Percentiles rank a stretch among this genome's conserved stretches.
These are phyloP conservation scores for Caenorhabditis remanei DNA, from an alignment of 1,140 invertebrate genomes.

Conservation along the genomic window DNA sequence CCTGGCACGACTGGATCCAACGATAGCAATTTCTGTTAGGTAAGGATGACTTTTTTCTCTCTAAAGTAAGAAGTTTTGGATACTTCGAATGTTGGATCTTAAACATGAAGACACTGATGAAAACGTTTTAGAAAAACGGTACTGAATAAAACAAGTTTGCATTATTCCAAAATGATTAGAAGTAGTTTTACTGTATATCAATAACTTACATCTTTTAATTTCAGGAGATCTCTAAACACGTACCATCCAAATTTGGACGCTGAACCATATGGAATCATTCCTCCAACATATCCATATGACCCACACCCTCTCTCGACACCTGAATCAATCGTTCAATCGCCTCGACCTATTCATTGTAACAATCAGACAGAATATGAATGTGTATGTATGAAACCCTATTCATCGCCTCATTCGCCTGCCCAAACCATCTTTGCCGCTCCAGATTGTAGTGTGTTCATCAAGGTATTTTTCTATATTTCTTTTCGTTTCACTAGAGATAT, in stretches of 20 bases:
- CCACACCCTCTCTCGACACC: conserved; percentile 4
- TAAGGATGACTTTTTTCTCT: not conserved
- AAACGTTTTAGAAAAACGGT: too few species aligned
- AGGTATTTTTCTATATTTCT: conserved; percentile 47
- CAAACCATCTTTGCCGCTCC: not conserved
- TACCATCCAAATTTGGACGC: conserved; percentile 29
- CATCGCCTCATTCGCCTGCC: conserved; percentile 23
- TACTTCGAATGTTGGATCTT: too few species aligned
- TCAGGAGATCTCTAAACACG: not conserved
- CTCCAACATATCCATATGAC: conserved; percentile 25
- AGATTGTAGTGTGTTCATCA: conserved; percentile 49
- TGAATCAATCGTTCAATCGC: conserved; percentile 3
- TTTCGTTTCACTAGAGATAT: not conserved
- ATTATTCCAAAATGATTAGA: too few species aligned
- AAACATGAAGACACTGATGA: too few species aligned
- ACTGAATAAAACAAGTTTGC: too few species aligned
- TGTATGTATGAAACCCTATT: conserved; percentile 29
- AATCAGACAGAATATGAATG: conserved; percentile 58
- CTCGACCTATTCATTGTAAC: conserved; percentile 51
- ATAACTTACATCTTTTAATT: not conserved
- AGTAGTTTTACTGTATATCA: too few species aligned
- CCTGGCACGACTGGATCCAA: conserved; percentile 18
- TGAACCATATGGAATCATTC: conserved; percentile 47
- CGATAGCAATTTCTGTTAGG: not conserved
- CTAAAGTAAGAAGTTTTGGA: not conserved